Percentiles rank a stretch among this genome's conserved stretches.
Conservation (phyloP, 2,797 vertebrate species). For the Labroides dimidiatus region DNA sequence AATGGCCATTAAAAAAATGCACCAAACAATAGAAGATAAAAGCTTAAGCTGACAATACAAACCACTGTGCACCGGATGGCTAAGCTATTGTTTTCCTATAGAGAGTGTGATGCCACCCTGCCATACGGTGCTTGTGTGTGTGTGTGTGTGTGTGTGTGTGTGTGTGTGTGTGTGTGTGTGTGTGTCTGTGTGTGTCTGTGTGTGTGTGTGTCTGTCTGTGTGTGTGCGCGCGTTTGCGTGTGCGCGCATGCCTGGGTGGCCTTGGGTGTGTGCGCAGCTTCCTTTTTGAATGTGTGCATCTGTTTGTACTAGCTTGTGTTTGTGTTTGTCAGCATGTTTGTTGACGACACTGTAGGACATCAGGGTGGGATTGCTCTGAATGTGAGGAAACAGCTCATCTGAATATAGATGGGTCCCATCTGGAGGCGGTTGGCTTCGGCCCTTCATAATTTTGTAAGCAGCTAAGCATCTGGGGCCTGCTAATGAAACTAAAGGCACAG, state of each 20-base stretch:
- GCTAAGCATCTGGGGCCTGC: constrained; percentile 84
- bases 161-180: constrained; percentile 32
- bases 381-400: constrained; percentile 87
- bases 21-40: constrained; percentile 47
- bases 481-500: constrained; percentile 85
- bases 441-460: constrained; percentile 85
- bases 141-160: constrained; percentile 27
- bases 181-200: constrained; percentile 29
- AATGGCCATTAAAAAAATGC: constrained; percentile 40
- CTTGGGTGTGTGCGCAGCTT: constrained; percentile 47
- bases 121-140: constrained; percentile 22
- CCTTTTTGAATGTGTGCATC: constrained; percentile 64
- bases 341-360: constrained; percentile 82
- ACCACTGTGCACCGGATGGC: constrained; percentile 30
- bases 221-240: constrained; percentile 30
- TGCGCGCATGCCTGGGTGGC: constrained; percentile 31
- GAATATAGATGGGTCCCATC: constrained; percentile 89
- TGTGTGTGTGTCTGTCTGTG: constrained; percentile 31
- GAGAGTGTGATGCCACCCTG: constrained; percentile 48
- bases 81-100: constrained; percentile 52
- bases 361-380: constrained; percentile 82
- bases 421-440: constrained; percentile 84
- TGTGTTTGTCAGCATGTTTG: constrained; percentile 81
- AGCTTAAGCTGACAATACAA: constrained; percentile 45
- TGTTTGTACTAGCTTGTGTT: constrained; percentile 76